A percentile compares a stretch with the other conserved stretches of the same genome.
Conservation (phyloP, 1,140 invertebrate species). For the Neodiprion virginianus region DNA sequence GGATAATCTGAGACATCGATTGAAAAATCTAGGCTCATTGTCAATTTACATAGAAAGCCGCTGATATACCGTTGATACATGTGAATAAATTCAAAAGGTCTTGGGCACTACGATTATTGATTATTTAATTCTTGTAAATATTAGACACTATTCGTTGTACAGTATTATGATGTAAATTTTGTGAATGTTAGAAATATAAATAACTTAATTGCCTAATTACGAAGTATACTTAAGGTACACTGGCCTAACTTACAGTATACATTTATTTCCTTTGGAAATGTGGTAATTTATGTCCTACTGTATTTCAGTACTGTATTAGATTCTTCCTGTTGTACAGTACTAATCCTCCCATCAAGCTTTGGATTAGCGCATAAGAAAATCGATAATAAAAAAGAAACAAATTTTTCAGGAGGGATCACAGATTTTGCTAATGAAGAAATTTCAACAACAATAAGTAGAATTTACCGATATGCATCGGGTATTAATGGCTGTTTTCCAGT, state of each 20-base stretch:
- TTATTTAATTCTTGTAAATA: constrained; percentile 5
- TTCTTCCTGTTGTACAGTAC: constrained; percentile 1
- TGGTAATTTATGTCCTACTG: neutral
- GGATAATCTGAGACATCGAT: too few species aligned
- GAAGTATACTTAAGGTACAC: neutral
- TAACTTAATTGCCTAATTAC: constrained; percentile 2
- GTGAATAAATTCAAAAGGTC: neutral
- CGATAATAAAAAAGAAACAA: neutral
- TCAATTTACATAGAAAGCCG: neutral
- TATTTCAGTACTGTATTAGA: neutral
- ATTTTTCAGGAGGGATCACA: neutral
- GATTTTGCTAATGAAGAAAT: neutral
- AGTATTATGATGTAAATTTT: constrained; percentile 8
- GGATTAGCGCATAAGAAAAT: neutral
- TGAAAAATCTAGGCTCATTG: too few species aligned
- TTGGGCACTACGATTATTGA: neutral
- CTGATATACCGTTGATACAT: neutral
- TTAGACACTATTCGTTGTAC: neutral
- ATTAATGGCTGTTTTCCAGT: constrained; percentile 25
- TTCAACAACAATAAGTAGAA: constrained; percentile 12
- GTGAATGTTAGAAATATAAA: constrained; percentile 8
- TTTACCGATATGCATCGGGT: constrained; percentile 7
- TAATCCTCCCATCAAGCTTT: neutral
- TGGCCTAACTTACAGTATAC: neutral
- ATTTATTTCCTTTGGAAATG: neutral